Evolutionary conservation across 2,888 invertebrate species (phyloP), one percentile per base, ranked within the genome.

Genomic region (Octonoba sinensis): DNA sequence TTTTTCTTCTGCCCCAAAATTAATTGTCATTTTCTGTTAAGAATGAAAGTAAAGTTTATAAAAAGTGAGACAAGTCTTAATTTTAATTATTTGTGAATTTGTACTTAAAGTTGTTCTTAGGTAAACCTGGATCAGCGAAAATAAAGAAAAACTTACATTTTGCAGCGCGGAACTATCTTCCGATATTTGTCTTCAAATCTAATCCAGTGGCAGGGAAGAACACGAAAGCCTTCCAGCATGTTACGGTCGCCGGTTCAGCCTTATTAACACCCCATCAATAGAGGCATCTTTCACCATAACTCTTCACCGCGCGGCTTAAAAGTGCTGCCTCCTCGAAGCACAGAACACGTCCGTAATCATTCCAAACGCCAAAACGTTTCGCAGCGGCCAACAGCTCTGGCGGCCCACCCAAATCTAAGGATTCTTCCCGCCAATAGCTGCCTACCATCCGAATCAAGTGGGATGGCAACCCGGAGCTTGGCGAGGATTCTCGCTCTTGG

Each of bases 371-470:
- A 70, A 77, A 75, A 77, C 60, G 76, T 62, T 70, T 76, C 49
- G 24, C 67, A 56, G 65, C 72, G 67, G 79, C 79, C 73, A 73
- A 72, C 73, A 65, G 56, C 79, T 67, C 36, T 36, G 67, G 46
- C 54, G 79, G 54, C 79, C 79, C 60, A 72, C 79, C 73, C 67
- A 67, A 79, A 73, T 79, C 79, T 79, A 73, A 67, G 51, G 79
- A 36, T 59, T 62, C 67, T 72, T 64, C 60, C 79, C 72, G 66
- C 79, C 72, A 79, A 79, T 73, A 66, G 72, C 72, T 36, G 8
- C 36, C 20, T 70, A 54, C 62, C 60, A 69, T 69, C 69, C 62
- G 46, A 77, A 15, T 36, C 36, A 18, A 49, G 18, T 20, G 59
- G 3, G 24, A 56, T 47, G 36, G 76, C 76, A 77, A 64, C 70